phyloP scores from a whole-genome alignment of 2,888 invertebrate genomes.

The Drosophila rellima region DNA sequence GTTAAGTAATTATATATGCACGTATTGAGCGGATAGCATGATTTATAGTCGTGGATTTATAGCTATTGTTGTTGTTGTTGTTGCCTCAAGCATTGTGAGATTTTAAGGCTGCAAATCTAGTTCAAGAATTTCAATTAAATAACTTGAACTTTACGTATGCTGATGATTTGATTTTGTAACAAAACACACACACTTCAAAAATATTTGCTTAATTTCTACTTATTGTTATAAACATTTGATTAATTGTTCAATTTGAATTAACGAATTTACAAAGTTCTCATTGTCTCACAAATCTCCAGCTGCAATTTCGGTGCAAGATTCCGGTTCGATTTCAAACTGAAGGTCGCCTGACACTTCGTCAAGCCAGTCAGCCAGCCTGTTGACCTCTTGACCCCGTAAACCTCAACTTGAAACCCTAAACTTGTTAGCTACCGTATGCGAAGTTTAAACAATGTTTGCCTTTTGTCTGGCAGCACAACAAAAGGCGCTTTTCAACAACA shows the following conservation, averaged over 20 bases:
- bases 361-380: constrained; percentile 1
- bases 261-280: neutral
- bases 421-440: constrained; percentile 73
- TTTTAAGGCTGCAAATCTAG: constrained; percentile 41
- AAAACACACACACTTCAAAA: neutral
- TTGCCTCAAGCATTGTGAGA: constrained; percentile 10
- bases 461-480: constrained; percentile 13
- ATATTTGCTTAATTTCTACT: neutral
- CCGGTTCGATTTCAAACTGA: constrained; percentile 35
- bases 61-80: neutral
- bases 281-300: neutral
- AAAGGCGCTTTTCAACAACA: constrained; percentile 14
- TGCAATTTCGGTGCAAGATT: constrained; percentile 21
- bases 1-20: constrained; percentile 65
- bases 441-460: constrained; percentile 46
- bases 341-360: constrained; percentile 43
- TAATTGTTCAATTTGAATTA: constrained; percentile 1
- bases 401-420: constrained; percentile 61
- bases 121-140: constrained; percentile 55
- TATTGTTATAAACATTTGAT: constrained; percentile 5
- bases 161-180: neutral
- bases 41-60: constrained; percentile 49
- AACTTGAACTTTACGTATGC: neutral
- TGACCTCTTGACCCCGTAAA: constrained; percentile 52
- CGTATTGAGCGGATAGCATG: constrained; percentile 43